These are phyloP conservation scores for Rhinoptilus africanus DNA, from an alignment of 2,113 vertebrate species.

Conservation along the genomic window DNA sequence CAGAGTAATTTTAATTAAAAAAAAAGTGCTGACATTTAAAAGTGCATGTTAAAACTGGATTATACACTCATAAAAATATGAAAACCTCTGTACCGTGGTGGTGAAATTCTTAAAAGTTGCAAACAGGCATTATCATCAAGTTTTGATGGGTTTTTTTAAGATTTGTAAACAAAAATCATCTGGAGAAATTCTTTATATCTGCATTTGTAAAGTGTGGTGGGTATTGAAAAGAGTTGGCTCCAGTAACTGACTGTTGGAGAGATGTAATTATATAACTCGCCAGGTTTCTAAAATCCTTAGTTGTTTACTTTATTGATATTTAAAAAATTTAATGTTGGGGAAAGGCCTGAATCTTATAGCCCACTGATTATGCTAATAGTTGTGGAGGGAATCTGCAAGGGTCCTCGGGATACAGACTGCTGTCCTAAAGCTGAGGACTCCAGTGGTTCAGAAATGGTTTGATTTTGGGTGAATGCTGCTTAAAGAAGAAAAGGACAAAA, in stretches of 20 bases:
- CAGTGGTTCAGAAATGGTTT: background rate
- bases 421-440: background rate
- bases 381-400: background rate
- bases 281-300: background rate
- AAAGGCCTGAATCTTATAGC: background rate
- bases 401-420: background rate
- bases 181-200: background rate
- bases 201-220: background rate
- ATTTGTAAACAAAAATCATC: background rate
- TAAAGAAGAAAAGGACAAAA: background rate
- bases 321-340: background rate
- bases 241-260: background rate
- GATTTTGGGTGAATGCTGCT: background rate
- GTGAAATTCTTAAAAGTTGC: background rate
- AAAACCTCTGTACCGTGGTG: background rate
- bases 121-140: background rate
- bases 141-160: background rate
- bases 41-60: background rate
- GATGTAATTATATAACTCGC: background rate
- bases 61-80: background rate
- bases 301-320: background rate
- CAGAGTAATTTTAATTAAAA: slow-evolving; percentile 25
- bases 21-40: slow-evolving; percentile 17
- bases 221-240: background rate
- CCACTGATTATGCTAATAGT: background rate